Base-by-base conservation (phyloP, 1,140 invertebrate species). In the Chrysoperla carnea region DNA sequence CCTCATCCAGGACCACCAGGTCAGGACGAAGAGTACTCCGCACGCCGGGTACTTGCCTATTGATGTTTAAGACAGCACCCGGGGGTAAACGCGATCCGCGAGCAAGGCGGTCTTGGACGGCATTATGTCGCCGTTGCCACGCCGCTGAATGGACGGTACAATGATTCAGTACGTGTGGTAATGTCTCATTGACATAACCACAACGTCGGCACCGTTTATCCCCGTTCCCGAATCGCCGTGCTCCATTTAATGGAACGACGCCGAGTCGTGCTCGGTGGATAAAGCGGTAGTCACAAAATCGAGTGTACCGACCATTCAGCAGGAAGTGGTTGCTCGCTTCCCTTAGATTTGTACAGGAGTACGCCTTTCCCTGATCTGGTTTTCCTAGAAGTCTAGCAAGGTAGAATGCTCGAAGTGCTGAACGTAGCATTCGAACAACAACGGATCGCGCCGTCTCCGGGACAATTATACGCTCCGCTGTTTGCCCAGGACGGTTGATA, bases 101-200 rank as follows among this genome's bases (percentile, higher is more conserved):
- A 36, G 51, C 53, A 57, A 1, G 23, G 3, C 39, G 14, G 9
- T 41, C 39, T 15, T 40, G 31, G 1, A 45, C 35, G 31, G 28
- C 37, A n/a, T 40, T 36, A 13, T 44, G 31, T 15, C 38, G 27
- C 2, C 13, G 17, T 17, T 41, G 15, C 13, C 28, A 42, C n/a
- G 41, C 40, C 9, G 45, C 45, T 9, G 40, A 42, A 11, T 42
- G 29, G 8, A 35, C 4, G 0, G 42, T 39, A 36, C 58, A 62
- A 43, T 60, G 55, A 17, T 46, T 33, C 9, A 60, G 8, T 27
- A 59, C 55, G 31, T 61, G 58, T 3, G 55, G 56, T 2, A 61
- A 38, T 2, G 52, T 54, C 15, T 60, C 52, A 0, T 39, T 0
- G 0, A 8, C 13, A 8, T 42, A 28, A 0, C 50, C 50, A 40